Conservation (phyloP, 2,888 invertebrate species). For the Synanthedon andrenaeformis region DNA sequence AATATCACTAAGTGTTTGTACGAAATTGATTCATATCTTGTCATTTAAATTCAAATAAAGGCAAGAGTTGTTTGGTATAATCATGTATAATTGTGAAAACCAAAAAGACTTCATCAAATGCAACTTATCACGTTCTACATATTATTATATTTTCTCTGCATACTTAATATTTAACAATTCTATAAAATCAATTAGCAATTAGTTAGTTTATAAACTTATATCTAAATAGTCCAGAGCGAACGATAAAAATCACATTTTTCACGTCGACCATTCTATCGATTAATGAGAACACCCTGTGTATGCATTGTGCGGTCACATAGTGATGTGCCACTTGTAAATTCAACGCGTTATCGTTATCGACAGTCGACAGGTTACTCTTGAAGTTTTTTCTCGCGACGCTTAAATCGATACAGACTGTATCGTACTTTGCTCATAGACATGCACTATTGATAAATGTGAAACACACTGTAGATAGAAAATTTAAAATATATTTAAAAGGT, state of each 20-base stretch:
- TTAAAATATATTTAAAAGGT: slow-evolving; percentile 11
- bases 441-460: slow-evolving; percentile 44
- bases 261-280: no score
- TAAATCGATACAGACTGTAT: slow-evolving; percentile 47
- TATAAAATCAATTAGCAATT: no score
- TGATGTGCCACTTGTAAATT: slow-evolving; percentile 21
- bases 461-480: slow-evolving; percentile 45
- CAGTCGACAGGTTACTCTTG: slow-evolving; percentile 6
- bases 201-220: no score
- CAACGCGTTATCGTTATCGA: slow-evolving; percentile 11
- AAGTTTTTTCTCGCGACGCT: slow-evolving; percentile 26
- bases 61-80: no score
- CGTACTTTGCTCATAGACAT: slow-evolving; percentile 54
- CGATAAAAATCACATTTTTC: no score
- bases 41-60: no score
- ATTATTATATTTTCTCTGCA: slow-evolving; percentile 28
- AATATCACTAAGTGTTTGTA: no score
- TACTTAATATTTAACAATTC: slow-evolving; percentile 2
- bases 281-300: slow-evolving; percentile 18
- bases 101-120: slow-evolving; percentile 21
- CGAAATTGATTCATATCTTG: no score
- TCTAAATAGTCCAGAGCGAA: no score
- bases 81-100: no score
- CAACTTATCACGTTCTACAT: slow-evolving; percentile 16
- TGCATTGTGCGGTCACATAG: slow-evolving; percentile 31